Evolutionary conservation across 2,888 invertebrate species (phyloP).

Genomic region (Caenorhabditis afra): DNA sequence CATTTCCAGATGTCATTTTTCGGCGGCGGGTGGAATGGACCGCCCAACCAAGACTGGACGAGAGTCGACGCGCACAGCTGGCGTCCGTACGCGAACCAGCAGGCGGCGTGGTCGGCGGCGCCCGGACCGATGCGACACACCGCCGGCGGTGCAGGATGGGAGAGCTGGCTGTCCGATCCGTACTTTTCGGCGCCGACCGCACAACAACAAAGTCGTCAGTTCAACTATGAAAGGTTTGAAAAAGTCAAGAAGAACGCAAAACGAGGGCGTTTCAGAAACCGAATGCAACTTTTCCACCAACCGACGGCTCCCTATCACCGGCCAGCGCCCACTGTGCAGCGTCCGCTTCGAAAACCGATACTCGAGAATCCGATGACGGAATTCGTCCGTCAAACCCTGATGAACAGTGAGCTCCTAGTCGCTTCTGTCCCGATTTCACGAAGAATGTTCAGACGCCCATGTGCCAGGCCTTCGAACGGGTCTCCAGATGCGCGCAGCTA

Average conservation of each 20-base stretch:
- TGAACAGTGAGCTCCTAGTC: no score
- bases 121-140: not conserved
- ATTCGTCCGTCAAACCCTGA: conserved; percentile 26
- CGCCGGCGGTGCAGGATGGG: conserved; percentile 28
- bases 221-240: conserved; percentile 25
- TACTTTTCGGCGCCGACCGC: conserved; percentile 21
- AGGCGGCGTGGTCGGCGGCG: conserved; percentile 27
- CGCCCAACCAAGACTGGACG: not conserved
- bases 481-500: conserved; percentile 30
- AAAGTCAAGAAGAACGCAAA: not conserved
- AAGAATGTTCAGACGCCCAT: conserved; percentile 45
- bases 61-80: conserved; percentile 18
- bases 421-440: no score
- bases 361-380: conserved; percentile 25
- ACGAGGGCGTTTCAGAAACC: conserved; percentile 20
- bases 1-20: conserved; percentile 38
- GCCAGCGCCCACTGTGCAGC: conserved; percentile 22
- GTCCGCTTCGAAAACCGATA: conserved; percentile 3
- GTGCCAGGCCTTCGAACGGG: conserved; percentile 55
- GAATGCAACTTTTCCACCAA: conserved; percentile 48
- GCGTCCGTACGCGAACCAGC: conserved; percentile 41
- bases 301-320: not conserved
- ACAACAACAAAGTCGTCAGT: conserved; percentile 22
- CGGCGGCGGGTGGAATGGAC: conserved; percentile 5
- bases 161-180: conserved; percentile 18